Percentiles rank a stretch among this genome's conserved stretches.
Evolutionary conservation across 2,113 vertebrate genomes (phyloP).

Genomic region (Miniopterus natalensis): DNA sequence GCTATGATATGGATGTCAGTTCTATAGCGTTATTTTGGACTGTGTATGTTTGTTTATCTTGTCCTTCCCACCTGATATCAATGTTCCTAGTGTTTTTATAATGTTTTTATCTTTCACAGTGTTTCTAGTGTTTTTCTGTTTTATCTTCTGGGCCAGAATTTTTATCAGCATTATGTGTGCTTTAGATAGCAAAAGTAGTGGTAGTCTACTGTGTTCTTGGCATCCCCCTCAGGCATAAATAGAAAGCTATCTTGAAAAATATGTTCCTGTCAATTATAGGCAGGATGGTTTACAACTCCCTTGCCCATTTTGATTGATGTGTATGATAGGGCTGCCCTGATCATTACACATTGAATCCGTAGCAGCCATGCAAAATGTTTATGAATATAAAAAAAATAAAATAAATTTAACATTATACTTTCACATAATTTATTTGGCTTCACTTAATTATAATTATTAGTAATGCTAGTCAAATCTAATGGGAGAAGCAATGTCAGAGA

Average conservation of each 20-base stretch:
- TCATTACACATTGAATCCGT: not conserved
- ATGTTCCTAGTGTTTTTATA: not conserved
- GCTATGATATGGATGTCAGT: not conserved
- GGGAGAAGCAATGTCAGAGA: not conserved
- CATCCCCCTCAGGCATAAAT: not conserved
- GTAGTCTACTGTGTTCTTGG: not conserved
- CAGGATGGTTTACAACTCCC: not conserved
- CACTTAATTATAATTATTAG: not conserved
- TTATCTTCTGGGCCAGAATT: not conserved
- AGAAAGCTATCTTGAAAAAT: constrained; percentile 1
- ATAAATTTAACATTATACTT: not conserved
- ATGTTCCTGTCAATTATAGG: not conserved
- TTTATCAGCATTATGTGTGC: not conserved
- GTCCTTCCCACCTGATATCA: not conserved
- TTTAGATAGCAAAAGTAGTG: not conserved
- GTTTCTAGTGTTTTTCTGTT: not conserved
- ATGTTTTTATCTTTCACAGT: not conserved
- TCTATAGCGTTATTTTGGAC: not conserved
- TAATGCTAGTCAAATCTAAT: not conserved
- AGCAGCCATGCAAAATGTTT: not conserved
- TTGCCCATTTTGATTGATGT: not conserved
- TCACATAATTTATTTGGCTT: not conserved
- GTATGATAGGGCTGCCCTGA: not conserved
- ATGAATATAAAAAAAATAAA: not conserved
- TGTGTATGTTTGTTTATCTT: not conserved